These are phyloP conservation scores for Ariopsis seemanni DNA, from an alignment of 2,113 vertebrate species.

Conservation along the genomic window DNA sequence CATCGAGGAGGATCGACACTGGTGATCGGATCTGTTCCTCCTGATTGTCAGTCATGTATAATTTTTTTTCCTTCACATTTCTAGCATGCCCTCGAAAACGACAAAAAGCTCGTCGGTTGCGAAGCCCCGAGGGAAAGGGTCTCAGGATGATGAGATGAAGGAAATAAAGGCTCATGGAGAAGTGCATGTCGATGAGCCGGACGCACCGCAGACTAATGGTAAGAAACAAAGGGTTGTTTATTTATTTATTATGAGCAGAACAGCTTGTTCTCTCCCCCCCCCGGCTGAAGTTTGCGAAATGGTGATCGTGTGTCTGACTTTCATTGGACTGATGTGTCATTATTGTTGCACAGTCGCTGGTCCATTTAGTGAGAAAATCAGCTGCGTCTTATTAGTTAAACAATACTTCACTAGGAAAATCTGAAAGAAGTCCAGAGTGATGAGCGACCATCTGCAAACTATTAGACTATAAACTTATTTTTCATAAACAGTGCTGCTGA, in stretches of 20 bases:
- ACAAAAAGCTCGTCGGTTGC: slow-evolving; percentile 78
- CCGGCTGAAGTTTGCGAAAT: background rate
- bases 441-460: background rate
- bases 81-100: slow-evolving; percentile 79
- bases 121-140: slow-evolving; percentile 71
- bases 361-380: background rate
- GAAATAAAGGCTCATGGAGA: slow-evolving; percentile 66
- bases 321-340: slow-evolving; percentile 5
- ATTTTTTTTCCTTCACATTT: background rate
- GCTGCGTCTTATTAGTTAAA: background rate
- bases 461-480: background rate
- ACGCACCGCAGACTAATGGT: slow-evolving; percentile 70
- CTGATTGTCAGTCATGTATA: background rate
- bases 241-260: slow-evolving; percentile 42
- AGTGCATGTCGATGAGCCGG: slow-evolving; percentile 64
- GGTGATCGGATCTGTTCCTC: slow-evolving; percentile 56
- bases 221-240: slow-evolving; percentile 68
- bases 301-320: background rate
- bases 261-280: background rate
- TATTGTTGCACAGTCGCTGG: background rate
- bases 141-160: slow-evolving; percentile 77
- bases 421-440: background rate
- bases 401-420: too few relatives aligned
- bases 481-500: too few relatives aligned
- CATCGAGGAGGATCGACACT: slow-evolving; percentile 46